Conservation (phyloP, 2,888 invertebrate genomes). For the Formica aserva region DNA sequence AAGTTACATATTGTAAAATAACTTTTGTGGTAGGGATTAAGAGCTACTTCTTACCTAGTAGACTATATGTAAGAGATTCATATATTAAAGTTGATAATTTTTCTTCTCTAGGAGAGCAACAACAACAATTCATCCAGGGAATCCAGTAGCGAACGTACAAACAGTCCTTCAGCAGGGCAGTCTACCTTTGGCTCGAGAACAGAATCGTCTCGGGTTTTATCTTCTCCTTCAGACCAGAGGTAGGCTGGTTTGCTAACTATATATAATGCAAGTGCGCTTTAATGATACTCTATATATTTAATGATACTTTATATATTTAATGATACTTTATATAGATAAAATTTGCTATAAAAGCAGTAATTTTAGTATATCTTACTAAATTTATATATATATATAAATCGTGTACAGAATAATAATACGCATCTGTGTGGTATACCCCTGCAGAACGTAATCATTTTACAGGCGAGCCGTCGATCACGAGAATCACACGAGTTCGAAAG, state of each 20-base stretch:
- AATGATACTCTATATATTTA: background rate
- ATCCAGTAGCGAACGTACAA: slow-evolving; percentile 79
- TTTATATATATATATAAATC: slow-evolving; percentile 26
- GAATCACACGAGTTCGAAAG: slow-evolving; percentile 78
- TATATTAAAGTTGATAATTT: slow-evolving; percentile 52
- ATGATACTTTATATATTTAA: background rate
- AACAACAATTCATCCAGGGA: slow-evolving; percentile 84
- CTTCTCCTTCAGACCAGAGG: slow-evolving; percentile 83
- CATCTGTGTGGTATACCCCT: slow-evolving; percentile 86
- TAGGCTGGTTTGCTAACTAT: slow-evolving; percentile 81
- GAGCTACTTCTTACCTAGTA: slow-evolving; percentile 60
- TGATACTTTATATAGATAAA: background rate
- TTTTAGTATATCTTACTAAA: slow-evolving; percentile 15
- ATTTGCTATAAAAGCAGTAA: slow-evolving; percentile 25
- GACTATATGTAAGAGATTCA: slow-evolving; percentile 47
- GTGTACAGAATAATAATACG: slow-evolving; percentile 83
- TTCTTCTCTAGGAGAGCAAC: slow-evolving; percentile 83
- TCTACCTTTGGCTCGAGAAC: slow-evolving; percentile 68
- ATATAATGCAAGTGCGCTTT: slow-evolving; percentile 19
- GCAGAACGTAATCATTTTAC: slow-evolving; percentile 86
- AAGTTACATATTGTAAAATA: slow-evolving; percentile 63
- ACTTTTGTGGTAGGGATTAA: slow-evolving; percentile 60
- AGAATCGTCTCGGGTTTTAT: slow-evolving; percentile 76
- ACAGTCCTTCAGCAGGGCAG: slow-evolving; percentile 75
- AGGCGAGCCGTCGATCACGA: slow-evolving; percentile 83